phyloP scores from a whole-genome alignment of 2,113 vertebrate genomes.

The Monarcha castaneiventris region DNA sequence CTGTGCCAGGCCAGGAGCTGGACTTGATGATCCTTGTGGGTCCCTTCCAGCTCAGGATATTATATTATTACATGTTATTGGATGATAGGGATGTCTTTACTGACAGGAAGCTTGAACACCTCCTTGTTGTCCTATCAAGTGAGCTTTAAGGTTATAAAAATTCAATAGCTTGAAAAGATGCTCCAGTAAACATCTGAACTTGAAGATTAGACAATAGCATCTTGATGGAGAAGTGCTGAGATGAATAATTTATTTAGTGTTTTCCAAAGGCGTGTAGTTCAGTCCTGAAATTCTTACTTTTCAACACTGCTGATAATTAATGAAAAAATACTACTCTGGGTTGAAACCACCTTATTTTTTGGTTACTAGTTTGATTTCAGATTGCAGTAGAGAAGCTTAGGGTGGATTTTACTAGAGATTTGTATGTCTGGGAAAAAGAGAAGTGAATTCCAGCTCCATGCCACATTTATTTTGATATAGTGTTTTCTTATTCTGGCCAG shows the following conservation, averaged over 20 bases:
- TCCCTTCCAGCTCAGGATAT: not conserved
- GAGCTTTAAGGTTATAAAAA: not conserved
- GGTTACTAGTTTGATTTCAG: not conserved
- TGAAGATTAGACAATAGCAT: not conserved
- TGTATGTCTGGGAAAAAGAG: not conserved
- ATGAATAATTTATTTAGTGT: not conserved
- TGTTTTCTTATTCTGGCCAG: not conserved
- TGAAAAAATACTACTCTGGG: not conserved
- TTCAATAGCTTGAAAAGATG: not conserved
- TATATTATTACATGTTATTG: not conserved
- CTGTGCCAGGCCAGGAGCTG: not conserved
- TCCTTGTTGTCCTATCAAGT: not conserved
- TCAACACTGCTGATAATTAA: not conserved
- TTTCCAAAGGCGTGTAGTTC: not conserved
- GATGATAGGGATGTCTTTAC: not conserved
- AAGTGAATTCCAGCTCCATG: not conserved
- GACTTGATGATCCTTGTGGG: not conserved
- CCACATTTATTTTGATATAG: not conserved
- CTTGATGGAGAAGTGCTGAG: not conserved
- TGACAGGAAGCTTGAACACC: not conserved
- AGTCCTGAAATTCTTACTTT: not conserved
- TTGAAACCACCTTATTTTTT: not conserved
- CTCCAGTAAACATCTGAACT: not conserved
- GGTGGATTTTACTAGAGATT: not conserved
- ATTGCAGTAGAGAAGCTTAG: not conserved